Conservation (phyloP, 2,797 vertebrate genomes). For the Graptemys geographica region DNA sequence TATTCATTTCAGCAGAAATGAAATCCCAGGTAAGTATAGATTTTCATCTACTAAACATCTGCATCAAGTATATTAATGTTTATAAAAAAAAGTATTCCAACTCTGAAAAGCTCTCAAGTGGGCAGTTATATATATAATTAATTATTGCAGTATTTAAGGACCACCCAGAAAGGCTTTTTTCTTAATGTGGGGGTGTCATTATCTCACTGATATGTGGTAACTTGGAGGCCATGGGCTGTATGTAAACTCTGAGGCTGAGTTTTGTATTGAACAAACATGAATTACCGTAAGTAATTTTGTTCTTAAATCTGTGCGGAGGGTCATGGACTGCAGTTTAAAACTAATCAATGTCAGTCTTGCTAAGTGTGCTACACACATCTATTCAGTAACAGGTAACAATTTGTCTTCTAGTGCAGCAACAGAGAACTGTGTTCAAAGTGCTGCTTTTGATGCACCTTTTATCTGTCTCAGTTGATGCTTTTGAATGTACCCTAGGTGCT, state of each 20-base stretch:
- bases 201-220: background rate
- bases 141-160: constrained; percentile 6
- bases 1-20: constrained; percentile 65
- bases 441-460: constrained; percentile 60
- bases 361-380: background rate
- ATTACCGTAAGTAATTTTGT: background rate
- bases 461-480: constrained; percentile 60
- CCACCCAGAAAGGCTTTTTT: background rate
- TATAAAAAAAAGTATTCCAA: background rate
- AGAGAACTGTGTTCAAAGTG: constrained; percentile 33
- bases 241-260: background rate
- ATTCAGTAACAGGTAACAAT: constrained; percentile 36
- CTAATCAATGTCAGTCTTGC: constrained; percentile 1
- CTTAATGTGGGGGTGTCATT: rapidly evolving
- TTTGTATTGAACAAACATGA: constrained; percentile 29
- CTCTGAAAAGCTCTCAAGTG: background rate
- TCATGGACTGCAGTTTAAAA: constrained; percentile 22
- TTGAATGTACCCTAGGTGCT: constrained; percentile 65
- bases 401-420: constrained; percentile 52
- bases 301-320: background rate
- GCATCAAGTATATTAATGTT: background rate
- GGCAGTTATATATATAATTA: background rate
- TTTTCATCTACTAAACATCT: constrained; percentile 36
- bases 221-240: rapidly evolving
- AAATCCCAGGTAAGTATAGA: constrained; percentile 63